A percentile compares a stretch with the other conserved stretches of the same genome.
Evolutionary conservation across 2,113 vertebrate species (phyloP).

Genomic region (Daboia siamensis): DNA sequence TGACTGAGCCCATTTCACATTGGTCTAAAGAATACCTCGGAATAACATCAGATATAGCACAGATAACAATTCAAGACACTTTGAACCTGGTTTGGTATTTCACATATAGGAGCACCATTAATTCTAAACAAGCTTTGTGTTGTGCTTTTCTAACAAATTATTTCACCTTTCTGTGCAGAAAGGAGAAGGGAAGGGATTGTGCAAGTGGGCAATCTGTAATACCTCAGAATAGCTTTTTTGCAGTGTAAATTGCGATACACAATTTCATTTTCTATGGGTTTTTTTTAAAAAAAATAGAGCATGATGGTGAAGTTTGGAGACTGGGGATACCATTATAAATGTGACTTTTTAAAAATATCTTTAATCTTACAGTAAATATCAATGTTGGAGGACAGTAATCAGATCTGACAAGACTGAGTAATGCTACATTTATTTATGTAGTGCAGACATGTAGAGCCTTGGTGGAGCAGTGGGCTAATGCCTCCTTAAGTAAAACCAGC

Average conservation of each 20-base stretch:
- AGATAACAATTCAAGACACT: not conserved
- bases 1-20: not conserved
- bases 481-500: no score
- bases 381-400: constrained; percentile 45
- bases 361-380: constrained; percentile 42
- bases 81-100: not conserved
- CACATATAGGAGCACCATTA: not conserved
- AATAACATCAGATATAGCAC: not conserved
- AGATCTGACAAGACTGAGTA: constrained; percentile 38
- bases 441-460: not conserved
- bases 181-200: not conserved
- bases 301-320: not conserved
- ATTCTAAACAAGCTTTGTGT: not conserved
- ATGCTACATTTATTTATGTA: constrained; percentile 30
- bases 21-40: not conserved
- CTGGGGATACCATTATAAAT: not conserved
- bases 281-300: not conserved
- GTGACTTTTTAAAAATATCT: constrained; percentile 31
- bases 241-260: no score
- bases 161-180: not conserved
- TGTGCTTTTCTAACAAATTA: not conserved
- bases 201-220: not conserved
- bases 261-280: not conserved
- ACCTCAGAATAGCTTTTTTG: not conserved
- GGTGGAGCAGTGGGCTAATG: no score